Conservation (phyloP, 1,140 invertebrate species). For the Medauroidea extradentata region DNA sequence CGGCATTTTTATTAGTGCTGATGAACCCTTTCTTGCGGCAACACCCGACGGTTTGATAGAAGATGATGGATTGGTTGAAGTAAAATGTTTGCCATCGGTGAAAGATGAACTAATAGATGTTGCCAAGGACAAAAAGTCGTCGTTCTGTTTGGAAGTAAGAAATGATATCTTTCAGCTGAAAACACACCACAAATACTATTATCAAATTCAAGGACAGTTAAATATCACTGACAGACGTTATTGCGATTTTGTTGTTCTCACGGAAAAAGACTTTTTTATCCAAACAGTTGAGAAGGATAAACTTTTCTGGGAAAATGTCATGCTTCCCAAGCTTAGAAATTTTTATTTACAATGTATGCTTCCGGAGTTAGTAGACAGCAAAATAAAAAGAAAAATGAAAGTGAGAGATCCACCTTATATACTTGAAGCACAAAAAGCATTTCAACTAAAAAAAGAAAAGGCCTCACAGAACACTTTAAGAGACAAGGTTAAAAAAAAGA, state of each 20-base stretch:
- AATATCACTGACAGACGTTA: conserved; percentile 12
- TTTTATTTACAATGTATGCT: conserved; percentile 35
- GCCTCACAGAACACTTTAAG: too few relatives aligned
- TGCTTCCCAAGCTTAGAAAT: conserved; percentile 17
- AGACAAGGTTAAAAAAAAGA: too few relatives aligned
- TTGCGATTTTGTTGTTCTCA: conserved; percentile 9
- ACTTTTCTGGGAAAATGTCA: conserved; percentile 22
- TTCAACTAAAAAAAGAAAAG: too few relatives aligned
- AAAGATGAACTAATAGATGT: neutral
- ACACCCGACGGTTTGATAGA: conserved; percentile 26
- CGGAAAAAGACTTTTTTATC: conserved; percentile 10
- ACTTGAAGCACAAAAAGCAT: neutral
- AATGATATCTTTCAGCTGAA: conserved; percentile 1
- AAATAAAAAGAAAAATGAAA: conserved; percentile 24
- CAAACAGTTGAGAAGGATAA: conserved; percentile 21
- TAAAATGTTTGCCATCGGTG: conserved; percentile 13
- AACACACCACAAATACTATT: conserved; percentile 16
- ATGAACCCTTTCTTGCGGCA: conserved; percentile 19
- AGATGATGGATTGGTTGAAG: conserved; percentile 21
- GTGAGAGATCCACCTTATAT: conserved; percentile 28
- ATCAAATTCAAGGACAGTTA: conserved; percentile 17
- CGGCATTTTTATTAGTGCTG: conserved; percentile 5
- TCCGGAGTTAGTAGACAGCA: conserved; percentile 36
- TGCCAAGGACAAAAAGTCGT: neutral
- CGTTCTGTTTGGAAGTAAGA: neutral